Evolutionary conservation across 2,113 vertebrate genomes (phyloP).

Genomic region (Phoenicopterus ruber): DNA sequence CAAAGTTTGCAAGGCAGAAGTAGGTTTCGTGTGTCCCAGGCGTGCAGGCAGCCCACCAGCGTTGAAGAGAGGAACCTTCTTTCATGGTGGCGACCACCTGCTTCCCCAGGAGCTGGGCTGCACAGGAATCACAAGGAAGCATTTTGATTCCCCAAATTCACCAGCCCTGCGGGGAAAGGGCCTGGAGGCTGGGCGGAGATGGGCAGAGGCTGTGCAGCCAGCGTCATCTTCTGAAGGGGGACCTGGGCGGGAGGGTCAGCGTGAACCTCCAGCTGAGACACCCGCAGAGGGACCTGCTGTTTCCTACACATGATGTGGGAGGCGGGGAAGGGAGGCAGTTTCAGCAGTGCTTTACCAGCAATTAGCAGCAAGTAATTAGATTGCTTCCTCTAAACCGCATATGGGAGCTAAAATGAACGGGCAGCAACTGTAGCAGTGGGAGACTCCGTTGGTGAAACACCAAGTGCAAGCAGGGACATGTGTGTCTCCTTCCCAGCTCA

Average conservation of each 20-base stretch:
- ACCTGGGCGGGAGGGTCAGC: neutral
- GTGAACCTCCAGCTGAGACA: neutral
- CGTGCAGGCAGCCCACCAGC: neutral
- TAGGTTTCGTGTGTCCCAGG: neutral
- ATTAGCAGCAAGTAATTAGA: slow-evolving; percentile 16
- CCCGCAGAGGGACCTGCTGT: neutral
- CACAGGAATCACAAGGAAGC: neutral
- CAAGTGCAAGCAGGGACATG: neutral
- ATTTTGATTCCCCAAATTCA: neutral
- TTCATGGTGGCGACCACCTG: neutral
- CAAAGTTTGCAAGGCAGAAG: neutral
- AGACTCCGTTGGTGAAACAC: neutral
- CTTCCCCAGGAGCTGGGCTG: neutral
- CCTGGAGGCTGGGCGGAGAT: neutral
- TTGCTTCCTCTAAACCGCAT: neutral
- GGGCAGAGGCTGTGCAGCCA: neutral
- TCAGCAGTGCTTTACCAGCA: neutral
- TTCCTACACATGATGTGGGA: neutral
- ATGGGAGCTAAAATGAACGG: neutral
- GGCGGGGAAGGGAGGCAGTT: neutral
- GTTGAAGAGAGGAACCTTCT: neutral
- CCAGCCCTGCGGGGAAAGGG: neutral
- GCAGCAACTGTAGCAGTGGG: neutral
- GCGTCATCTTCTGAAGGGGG: neutral
- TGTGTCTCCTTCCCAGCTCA: neutral